These are phyloP conservation scores for Opisthocomus hoazin DNA, from an alignment of 2,113 vertebrate genomes.

Conservation along the genomic window DNA sequence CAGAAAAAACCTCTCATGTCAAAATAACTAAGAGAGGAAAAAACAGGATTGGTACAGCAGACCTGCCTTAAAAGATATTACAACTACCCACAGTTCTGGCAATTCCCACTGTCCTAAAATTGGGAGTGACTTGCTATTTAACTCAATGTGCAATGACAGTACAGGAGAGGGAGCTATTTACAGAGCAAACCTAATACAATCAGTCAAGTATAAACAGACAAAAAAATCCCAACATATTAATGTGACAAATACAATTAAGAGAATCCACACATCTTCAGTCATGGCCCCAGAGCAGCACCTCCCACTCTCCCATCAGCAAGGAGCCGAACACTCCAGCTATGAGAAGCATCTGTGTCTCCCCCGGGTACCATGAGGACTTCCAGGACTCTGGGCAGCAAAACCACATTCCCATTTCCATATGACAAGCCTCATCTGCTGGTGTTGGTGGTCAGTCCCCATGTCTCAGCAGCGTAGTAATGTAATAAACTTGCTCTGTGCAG, in stretches of 20 bases:
- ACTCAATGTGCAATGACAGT: accelerated
- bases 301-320: not conserved
- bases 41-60: not conserved
- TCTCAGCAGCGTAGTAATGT: not conserved
- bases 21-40: not conserved
- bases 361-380: accelerated
- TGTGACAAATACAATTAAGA: not conserved
- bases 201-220: not conserved
- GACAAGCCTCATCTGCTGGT: not conserved
- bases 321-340: accelerated
- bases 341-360: not conserved
- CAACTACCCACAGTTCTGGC: not conserved
- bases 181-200: not conserved
- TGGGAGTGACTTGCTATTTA: not conserved
- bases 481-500: not conserved
- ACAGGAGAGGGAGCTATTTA: not conserved
- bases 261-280: not conserved
- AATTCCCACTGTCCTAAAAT: not conserved
- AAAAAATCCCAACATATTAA: not conserved
- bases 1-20: not conserved
- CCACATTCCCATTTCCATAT: not conserved
- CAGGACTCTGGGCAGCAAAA: not conserved
- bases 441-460: not conserved
- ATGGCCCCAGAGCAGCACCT: not conserved
- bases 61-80: not conserved